These are phyloP conservation scores for Loxodonta africana DNA, from an alignment of 2,113 vertebrate genomes.

Conservation along the genomic window DNA sequence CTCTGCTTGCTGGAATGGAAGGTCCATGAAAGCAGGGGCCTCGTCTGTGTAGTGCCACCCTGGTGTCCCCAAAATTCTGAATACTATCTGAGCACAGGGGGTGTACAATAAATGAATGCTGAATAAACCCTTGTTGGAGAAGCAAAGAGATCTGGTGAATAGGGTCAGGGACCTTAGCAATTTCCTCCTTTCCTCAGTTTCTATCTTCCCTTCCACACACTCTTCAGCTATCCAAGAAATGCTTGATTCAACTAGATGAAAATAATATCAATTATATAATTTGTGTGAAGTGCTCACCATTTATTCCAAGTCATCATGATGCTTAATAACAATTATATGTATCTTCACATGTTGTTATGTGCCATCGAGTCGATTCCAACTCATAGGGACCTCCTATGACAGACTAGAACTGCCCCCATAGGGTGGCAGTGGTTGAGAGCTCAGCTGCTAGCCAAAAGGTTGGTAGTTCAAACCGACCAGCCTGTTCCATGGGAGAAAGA, in stretches of 20 bases:
- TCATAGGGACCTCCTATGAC: no score
- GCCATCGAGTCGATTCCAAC: no score
- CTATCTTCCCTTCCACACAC: background rate
- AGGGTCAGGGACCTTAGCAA: background rate
- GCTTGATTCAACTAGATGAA: background rate
- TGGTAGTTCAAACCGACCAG: background rate
- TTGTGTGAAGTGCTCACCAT: background rate
- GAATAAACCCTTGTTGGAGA: background rate
- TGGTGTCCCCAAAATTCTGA: no score
- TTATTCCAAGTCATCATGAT: background rate
- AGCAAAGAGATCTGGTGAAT: background rate
- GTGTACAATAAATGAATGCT: background rate
- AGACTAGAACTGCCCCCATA: no score
- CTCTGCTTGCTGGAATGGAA: background rate
- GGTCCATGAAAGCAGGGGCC: background rate
- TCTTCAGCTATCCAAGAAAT: background rate
- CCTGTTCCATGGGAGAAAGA: background rate
- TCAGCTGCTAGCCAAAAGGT: no score
- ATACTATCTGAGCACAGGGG: background rate
- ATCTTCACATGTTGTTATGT: background rate
- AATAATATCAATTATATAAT: background rate
- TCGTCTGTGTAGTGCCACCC: background rate
- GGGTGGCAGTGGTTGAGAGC: no score
- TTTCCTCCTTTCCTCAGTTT: conserved; percentile 3
- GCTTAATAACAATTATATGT: background rate